Evolutionary conservation across 2,888 invertebrate genomes (phyloP).

Genomic region (Craniophora ligustri): DNA sequence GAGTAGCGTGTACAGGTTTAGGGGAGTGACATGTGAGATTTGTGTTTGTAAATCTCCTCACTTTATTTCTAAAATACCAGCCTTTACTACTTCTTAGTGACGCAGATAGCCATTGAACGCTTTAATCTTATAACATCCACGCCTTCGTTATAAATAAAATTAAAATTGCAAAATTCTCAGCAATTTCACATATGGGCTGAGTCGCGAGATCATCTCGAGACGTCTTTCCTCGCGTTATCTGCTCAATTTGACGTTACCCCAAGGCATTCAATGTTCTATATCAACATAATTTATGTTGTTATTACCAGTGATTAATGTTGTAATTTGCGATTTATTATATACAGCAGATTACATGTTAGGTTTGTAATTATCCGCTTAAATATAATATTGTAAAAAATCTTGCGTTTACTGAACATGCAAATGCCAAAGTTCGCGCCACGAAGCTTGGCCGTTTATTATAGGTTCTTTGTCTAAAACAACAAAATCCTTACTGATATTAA

Average conservation of each 20-base stretch:
- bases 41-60: no score
- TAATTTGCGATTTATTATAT: constrained; percentile 72
- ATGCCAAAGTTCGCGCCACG: constrained; percentile 28
- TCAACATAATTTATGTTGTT: constrained; percentile 85
- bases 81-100: background rate
- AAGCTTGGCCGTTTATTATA: constrained; percentile 10
- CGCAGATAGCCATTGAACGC: constrained; percentile 33
- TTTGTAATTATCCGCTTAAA: constrained; percentile 44
- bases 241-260: constrained; percentile 77
- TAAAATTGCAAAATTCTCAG: constrained; percentile 87
- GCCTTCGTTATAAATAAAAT: constrained; percentile 85
- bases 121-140: constrained; percentile 54
- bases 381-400: constrained; percentile 27
- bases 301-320: constrained; percentile 83
- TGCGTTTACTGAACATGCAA: constrained; percentile 17
- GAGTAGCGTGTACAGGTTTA: no score
- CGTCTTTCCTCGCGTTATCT: constrained; percentile 74
- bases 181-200: constrained; percentile 87
- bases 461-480: constrained; percentile 17
- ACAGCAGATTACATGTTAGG: constrained; percentile 48
- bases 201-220: constrained; percentile 80
- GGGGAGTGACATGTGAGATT: no score
- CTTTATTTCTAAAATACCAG: background rate
- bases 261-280: constrained; percentile 78
- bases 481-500: background rate